Evolutionary conservation across 1,140 invertebrate species (phyloP).

Genomic region (Caligus rogercresseyi): DNA sequence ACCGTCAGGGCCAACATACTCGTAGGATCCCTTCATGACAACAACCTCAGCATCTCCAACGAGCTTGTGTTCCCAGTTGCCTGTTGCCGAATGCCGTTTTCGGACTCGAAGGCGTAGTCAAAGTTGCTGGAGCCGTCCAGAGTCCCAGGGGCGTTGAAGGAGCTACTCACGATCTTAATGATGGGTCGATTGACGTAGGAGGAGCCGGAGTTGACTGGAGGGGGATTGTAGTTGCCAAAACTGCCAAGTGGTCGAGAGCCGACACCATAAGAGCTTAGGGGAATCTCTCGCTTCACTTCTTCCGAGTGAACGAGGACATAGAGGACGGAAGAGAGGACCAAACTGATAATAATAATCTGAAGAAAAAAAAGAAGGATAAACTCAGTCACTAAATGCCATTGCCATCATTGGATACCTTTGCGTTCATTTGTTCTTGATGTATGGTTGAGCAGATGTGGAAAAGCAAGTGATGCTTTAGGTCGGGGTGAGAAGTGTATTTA

Average conservation of each 20-base stretch:
- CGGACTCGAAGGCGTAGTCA: slow-evolving; percentile 14
- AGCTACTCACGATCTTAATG: neutral
- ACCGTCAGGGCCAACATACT: slow-evolving; percentile 25
- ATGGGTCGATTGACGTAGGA: neutral
- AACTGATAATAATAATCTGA: too few relatives aligned
- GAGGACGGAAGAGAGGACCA: too few relatives aligned
- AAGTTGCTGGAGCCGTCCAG: neutral
- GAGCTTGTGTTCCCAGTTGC: neutral
- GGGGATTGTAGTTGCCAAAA: neutral
- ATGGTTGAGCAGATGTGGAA: neutral
- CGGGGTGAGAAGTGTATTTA: neutral
- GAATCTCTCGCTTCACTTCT: neutral
- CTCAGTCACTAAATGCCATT: too few relatives aligned
- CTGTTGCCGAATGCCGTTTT: slow-evolving; percentile 15
- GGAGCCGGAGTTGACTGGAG: neutral
- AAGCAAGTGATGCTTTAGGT: neutral
- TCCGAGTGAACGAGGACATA: neutral
- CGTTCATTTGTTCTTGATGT: neutral
- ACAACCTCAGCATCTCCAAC: slow-evolving; percentile 6
- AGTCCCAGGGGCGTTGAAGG: slow-evolving; percentile 8
- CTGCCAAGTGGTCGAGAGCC: too few relatives aligned
- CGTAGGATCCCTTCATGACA: slow-evolving; percentile 18
- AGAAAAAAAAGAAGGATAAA: too few relatives aligned
- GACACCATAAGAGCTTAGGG: neutral
- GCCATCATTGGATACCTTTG: neutral